Base-by-base conservation (phyloP, 37 sponge, comb jelly and placozoan genomes). In the Aplysina aerophoba region DNA sequence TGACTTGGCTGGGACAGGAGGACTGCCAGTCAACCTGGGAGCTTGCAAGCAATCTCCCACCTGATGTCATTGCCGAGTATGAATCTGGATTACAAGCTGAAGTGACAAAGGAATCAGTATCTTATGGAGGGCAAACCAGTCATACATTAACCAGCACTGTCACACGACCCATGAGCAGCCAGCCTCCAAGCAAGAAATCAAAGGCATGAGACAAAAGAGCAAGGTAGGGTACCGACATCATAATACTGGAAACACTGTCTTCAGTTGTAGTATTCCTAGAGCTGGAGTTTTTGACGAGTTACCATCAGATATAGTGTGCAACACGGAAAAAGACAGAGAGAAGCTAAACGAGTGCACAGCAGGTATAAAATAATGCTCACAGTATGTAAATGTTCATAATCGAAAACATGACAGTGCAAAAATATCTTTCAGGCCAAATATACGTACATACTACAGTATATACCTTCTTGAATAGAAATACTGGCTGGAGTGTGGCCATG, bases 401-500 rank as follows among this genome's bases (percentile, higher is more conserved):
- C n/a, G n/a, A n/a, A n/a, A n/a, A n/a, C n/a, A n/a, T n/a, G n/a
- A n/a, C n/a, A n/a, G n/a, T n/a, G n/a, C n/a, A n/a, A n/a, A n/a
- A n/a, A n/a, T n/a, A n/a, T 27, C 2, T 27, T 3, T 8, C 6
- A 13, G 4, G 4, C n/a, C 13, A 67, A 14, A 67, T n/a, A 67
- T 67, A 25, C 27, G 13, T 22, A 25, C n/a, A n/a, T n/a, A n/a
- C n/a, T n/a, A n/a, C n/a, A n/a, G n/a, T 14, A 24, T 25, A n/a
- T 67, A 14, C 28, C 50, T 13, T 36, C 31, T 71, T 20, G 4
- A 33, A 20, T 16, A 89, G 89, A 85, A 13, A 58, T 89, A 6
- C 36, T 89, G 1, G 84, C 85, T 33, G 85, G 85, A 30, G 41
- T 84, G 17, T 79, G 89, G 73, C 89, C 89, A 0, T 89, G 89